Evolutionary conservation across 2,888 invertebrate species (phyloP), one percentile per base, ranked within the genome.

Genomic region (Belgica antarctica): DNA sequence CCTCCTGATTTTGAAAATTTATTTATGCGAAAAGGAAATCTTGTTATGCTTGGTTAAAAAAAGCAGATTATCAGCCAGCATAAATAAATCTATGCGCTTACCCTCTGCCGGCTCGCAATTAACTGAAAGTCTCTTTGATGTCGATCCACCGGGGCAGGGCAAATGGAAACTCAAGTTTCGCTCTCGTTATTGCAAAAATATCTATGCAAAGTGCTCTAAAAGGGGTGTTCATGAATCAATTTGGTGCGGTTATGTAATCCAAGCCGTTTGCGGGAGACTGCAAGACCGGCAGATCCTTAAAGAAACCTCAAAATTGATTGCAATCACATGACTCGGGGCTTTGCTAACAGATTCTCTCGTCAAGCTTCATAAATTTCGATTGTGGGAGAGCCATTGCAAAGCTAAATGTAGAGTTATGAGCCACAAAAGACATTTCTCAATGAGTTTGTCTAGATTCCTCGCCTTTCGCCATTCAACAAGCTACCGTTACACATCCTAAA

Each of bases 361-460:
- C 41, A 10, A 15, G 12, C 41, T 41, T 41, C 41, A 41, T 41
- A 41, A 41, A 41, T 41, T 41, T 41, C 10, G 3, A 12, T 41
- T 41, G 4, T 12, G 12, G 34, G 34, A 12, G 12, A n/a, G n/a
- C n/a, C n/a, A n/a, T n/a, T n/a, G n/a, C 34, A 12, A 34, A 34
- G 12, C n/a, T 12, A 41, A 41, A 41, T 41, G 15, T 41, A 41
- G 15, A 41, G 41, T 41, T 41, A 41, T 41, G 41, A 41, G 41
- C 41, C 41, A 41, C 41, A 41, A 41, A 41, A 41, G 41, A 41
- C 41, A 41, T 41, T 41, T 41, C 41, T 41, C 41, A n/a, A n/a
- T n/a, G n/a, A n/a, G n/a, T n/a, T n/a, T n/a, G n/a, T n/a, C n/a
- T n/a, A n/a, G n/a, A n/a, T n/a, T n/a, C n/a, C 2, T 41, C 41